Base-by-base conservation (phyloP, 1,140 invertebrate species). In the Heterodera schachtii region DNA sequence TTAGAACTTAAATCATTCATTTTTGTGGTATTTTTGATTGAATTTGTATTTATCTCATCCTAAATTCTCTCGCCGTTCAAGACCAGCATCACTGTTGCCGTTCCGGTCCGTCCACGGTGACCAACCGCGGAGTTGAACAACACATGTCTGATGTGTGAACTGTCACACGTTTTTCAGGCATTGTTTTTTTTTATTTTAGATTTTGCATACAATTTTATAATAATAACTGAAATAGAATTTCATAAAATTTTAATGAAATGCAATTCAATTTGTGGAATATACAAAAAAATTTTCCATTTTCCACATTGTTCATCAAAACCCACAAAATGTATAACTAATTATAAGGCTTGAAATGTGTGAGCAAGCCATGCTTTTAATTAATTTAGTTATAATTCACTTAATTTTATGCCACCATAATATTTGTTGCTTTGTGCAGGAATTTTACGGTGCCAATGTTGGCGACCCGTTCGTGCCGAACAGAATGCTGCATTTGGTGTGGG, bases 91-190 rank as follows among this genome's bases (percentile, higher is more conserved):
- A 94, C 86, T 96, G 95, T 90, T 69, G 86, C 85, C 77, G 47
- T 69, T 90, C 60, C 47, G 64, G n/a, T 49, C 66, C 47, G 21
- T 47, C 47, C 60, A 69, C 57, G 69, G 7, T 46, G 9, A 57
- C 90, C 81, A 81, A 88, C 76, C 92, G 93, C n/a, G 84, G 90
- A 92, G 69, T 19, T 64, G 57, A 90, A 92, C 70, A 91, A 92
- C 2, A 86, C 86, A 46, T 98, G 97, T 92, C 92, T 98, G 78
- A 95, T 97, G 47, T 98, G 96, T 92, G 95, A 97, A 92, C 94
- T 98, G 85, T 93, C 94, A 3, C 93, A 94, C 78, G 85, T 91
- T 19, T 91, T 91, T 84, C 92, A 92, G 89, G 90, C 91, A 87
- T 84, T 47, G 57, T 82, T 69, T 49, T 73, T 66, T 52, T n/a